A percentile compares a stretch with the other conserved stretches of the same genome.
phyloP scores from a whole-genome alignment of 2,888 invertebrate genomes.

The Harpalus rufipes region DNA sequence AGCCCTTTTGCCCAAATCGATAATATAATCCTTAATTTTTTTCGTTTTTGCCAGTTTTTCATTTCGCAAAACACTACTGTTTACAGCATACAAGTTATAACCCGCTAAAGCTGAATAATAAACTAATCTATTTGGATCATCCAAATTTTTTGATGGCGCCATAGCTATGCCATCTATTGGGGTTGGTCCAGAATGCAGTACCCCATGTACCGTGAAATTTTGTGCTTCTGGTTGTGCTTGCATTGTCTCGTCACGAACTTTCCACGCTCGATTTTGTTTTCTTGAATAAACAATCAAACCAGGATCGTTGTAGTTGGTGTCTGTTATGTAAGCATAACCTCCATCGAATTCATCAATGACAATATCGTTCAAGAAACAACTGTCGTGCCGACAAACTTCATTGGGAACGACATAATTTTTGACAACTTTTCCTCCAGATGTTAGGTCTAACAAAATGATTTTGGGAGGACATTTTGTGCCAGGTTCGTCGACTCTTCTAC shows the following conservation, averaged over 20 bases:
- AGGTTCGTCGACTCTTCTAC: constrained; percentile 80
- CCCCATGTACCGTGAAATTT: constrained; percentile 53
- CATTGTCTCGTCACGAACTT: constrained; percentile 72
- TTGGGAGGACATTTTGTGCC: constrained; percentile 82
- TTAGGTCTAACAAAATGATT: constrained; percentile 83
- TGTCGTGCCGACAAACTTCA: constrained; percentile 79
- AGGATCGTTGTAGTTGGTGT: constrained; percentile 81
- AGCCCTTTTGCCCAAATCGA: constrained; percentile 80
- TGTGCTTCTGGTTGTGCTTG: constrained; percentile 37
- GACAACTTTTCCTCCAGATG: constrained; percentile 79
- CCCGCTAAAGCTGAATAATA: constrained; percentile 73
- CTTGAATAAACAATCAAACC: constrained; percentile 78
- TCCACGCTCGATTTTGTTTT: constrained; percentile 75
- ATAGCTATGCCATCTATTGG: constrained; percentile 86
- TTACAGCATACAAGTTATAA: constrained; percentile 80
- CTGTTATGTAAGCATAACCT: constrained; percentile 83
- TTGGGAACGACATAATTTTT: constrained; percentile 81
- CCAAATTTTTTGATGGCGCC: constrained; percentile 77
- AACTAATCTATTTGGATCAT: constrained; percentile 69
- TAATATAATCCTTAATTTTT: constrained; percentile 75
- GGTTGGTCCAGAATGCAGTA: constrained; percentile 30
- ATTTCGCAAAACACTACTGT: constrained; percentile 81
- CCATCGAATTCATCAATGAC: constrained; percentile 83
- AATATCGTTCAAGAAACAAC: constrained; percentile 82
- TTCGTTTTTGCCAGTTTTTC: constrained; percentile 75